These are phyloP conservation scores for Limnephilus auricula DNA, from an alignment of 2,888 invertebrate genomes.

Conservation along the genomic window DNA sequence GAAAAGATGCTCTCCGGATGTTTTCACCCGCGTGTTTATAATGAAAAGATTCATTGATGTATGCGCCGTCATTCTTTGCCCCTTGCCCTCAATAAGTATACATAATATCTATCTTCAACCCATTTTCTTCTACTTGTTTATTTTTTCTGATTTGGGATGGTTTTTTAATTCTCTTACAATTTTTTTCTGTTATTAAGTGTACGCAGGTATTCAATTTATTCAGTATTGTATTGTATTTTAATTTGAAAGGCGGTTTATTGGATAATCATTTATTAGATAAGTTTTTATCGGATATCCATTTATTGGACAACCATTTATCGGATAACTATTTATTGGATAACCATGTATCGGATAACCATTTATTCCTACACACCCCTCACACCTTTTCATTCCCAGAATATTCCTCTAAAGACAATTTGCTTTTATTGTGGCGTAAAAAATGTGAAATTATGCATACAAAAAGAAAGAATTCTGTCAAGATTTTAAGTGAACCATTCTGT, in stretches of 20 bases:
- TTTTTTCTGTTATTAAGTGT: too few relatives aligned
- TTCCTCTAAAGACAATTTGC: too few relatives aligned
- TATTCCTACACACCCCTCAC: too few relatives aligned
- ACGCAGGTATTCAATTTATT: not conserved
- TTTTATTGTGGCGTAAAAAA: not conserved
- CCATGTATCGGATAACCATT: too few relatives aligned
- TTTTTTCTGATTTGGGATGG: not conserved
- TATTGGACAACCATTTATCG: too few relatives aligned
- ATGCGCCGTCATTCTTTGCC: not conserved
- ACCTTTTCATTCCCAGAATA: too few relatives aligned
- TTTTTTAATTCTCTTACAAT: not conserved
- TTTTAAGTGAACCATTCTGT: not conserved
- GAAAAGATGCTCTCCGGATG: conserved; percentile 26
- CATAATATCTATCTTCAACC: not conserved
- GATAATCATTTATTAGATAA: too few relatives aligned
- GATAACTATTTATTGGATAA: too few relatives aligned
- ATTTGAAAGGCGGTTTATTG: too few relatives aligned
- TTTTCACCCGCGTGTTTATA: conserved; percentile 34
- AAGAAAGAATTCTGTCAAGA: not conserved
- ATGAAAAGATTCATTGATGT: conserved; percentile 13
- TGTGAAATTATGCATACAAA: not conserved
- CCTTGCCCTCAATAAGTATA: not conserved
- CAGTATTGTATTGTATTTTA: not conserved
- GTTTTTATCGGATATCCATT: too few relatives aligned
- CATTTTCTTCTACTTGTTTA: not conserved